Evolutionary conservation across 2,797 vertebrate species (phyloP).

Genomic region (Cyclura pinguis): DNA sequence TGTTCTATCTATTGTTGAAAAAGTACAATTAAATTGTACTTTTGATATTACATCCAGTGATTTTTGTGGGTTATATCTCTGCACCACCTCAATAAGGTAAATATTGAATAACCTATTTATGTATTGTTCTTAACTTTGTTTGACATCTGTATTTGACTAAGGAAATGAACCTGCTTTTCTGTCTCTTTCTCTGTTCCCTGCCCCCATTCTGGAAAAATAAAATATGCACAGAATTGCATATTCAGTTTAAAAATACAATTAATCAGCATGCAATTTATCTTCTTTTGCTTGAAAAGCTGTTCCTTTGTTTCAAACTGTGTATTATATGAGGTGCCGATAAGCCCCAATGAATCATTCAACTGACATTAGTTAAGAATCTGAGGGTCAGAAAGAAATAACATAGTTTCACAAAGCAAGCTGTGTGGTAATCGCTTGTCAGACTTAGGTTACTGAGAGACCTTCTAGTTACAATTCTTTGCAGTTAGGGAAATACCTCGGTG

Average conservation of each 20-base stretch:
- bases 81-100: too few species aligned
- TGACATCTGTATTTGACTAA: too few species aligned
- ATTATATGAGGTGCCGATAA: constrained; percentile 49
- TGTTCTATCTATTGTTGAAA: too few species aligned
- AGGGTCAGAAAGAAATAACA: constrained; percentile 50
- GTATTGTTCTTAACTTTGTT: too few species aligned
- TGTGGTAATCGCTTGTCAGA: constrained; percentile 55
- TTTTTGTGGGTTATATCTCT: too few species aligned
- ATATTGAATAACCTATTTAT: too few species aligned
- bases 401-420: constrained; percentile 45
- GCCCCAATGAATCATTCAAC: constrained; percentile 68
- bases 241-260: neutral
- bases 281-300: constrained; percentile 48
- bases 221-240: neutral
- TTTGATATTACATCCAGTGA: too few species aligned
- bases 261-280: neutral
- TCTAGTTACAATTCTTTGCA: constrained; percentile 28
- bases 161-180: too few species aligned
- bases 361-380: constrained; percentile 68
- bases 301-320: constrained; percentile 45
- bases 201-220: neutral
- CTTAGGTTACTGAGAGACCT: constrained; percentile 15
- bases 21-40: too few species aligned
- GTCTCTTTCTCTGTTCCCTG: too few species aligned
- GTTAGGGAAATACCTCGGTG: constrained; percentile 79